These are phyloP conservation scores for Hassar affinis DNA, from an alignment of 2,113 vertebrate genomes.

Conservation along the genomic window DNA sequence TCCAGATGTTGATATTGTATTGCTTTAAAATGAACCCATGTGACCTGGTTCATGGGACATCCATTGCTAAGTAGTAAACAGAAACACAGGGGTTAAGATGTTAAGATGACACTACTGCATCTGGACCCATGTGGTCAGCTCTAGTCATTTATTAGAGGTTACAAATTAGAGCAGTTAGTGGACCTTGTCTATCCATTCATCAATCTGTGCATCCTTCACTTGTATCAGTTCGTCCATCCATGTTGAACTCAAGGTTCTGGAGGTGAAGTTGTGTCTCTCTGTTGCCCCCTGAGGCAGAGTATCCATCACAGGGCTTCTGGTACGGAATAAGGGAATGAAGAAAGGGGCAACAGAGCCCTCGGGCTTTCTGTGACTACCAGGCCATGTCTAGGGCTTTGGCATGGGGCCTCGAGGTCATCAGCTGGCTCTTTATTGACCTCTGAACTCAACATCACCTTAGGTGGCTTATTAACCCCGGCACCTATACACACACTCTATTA, in stretches of 20 bases:
- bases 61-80: slow-evolving; percentile 5
- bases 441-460: slow-evolving; percentile 68
- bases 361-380: slow-evolving; percentile 44
- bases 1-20: not conserved
- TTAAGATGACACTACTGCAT: not conserved
- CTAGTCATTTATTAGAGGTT: slow-evolving; percentile 10
- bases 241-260: slow-evolving; percentile 46
- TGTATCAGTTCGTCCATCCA: slow-evolving; percentile 6
- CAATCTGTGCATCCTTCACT: slow-evolving; percentile 30
- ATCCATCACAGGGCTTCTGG: slow-evolving; percentile 73
- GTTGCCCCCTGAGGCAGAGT: slow-evolving; percentile 70
- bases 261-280: slow-evolving; percentile 47
- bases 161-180: slow-evolving; percentile 39
- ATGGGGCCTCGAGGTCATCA: slow-evolving; percentile 62
- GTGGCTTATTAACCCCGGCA: slow-evolving; percentile 72
- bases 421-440: slow-evolving; percentile 64
- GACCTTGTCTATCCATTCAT: slow-evolving; percentile 34
- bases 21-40: not conserved
- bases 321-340: slow-evolving; percentile 29
- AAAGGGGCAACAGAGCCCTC: slow-evolving; percentile 36
- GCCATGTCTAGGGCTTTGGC: slow-evolving; percentile 60
- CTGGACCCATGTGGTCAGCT: slow-evolving; percentile 12
- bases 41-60: not conserved
- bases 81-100: slow-evolving; percentile 1
- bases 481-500: slow-evolving; percentile 36